These are phyloP conservation scores for Neoniphon sammara DNA, from an alignment of 2,797 vertebrate genomes.

Conservation along the genomic window DNA sequence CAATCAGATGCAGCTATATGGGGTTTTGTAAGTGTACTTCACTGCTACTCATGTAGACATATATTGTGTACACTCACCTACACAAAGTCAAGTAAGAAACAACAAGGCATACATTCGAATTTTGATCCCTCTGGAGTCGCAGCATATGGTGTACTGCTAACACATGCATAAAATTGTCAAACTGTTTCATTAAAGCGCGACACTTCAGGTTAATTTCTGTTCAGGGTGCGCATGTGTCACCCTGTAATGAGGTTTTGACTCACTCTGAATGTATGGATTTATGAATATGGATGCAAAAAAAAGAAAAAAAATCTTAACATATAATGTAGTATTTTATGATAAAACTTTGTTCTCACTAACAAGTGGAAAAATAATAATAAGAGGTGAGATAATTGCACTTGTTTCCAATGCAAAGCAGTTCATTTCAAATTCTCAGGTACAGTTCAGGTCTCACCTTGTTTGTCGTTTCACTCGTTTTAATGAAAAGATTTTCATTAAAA, in stretches of 20 bases:
- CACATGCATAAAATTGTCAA: constrained; percentile 1
- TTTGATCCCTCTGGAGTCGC: constrained; percentile 17
- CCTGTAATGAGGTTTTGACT: not conserved
- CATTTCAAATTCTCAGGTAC: too few relatives aligned
- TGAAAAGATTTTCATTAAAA: too few relatives aligned
- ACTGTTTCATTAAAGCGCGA: constrained; percentile 39
- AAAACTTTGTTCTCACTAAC: too few relatives aligned
- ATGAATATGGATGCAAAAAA: constrained; percentile 27
- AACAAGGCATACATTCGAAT: not conserved
- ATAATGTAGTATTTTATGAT: too few relatives aligned
- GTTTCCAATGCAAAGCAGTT: too few relatives aligned
- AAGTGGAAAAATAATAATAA: too few relatives aligned
- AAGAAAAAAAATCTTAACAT: not conserved
- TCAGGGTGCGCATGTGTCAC: not conserved
- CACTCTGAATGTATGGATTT: constrained; percentile 13
- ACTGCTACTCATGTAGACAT: not conserved
- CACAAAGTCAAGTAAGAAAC: constrained; percentile 20
- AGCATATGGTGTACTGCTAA: constrained; percentile 41
- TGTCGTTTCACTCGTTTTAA: too few relatives aligned
- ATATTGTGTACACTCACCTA: constrained; percentile 1
- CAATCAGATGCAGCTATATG: constrained; percentile 26
- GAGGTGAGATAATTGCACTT: too few relatives aligned
- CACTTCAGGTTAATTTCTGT: constrained; percentile 3
- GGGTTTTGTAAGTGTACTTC: constrained; percentile 16
- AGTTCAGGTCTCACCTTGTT: too few relatives aligned